Evolutionary conservation across 2,888 invertebrate species (phyloP), one percentile per base, ranked within the genome.

Genomic region (Drosophila fulvimacula): DNA sequence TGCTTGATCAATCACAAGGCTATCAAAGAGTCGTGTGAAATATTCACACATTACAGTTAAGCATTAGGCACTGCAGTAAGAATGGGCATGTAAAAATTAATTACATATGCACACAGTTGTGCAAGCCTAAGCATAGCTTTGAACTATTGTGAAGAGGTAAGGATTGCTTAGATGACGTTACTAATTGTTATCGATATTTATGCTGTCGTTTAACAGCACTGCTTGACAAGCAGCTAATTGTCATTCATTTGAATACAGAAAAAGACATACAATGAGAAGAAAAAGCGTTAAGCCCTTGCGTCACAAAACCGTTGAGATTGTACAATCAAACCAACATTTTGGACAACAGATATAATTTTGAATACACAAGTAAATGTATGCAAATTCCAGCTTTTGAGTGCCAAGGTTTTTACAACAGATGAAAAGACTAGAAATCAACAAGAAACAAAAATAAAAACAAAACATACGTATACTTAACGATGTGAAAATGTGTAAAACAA

Each of bases 401-500:
- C 59, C 83, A 83, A 87, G 83, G 83, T 53, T 70, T 68, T 84
- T 84, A 82, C 84, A 84, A 76, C 81, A 30, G 32, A 83, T 69
- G 32, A 83, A 71, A 74, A 55, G 51, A 32, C 55, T 19, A 41
- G 41, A 66, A 46, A 56, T 39, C 27, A 32, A 64, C 48, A 74
- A 53, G 53, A 55, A 41, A 55, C 10, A 55, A n/a, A 46, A 38
- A 27, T 59, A 71, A 24, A 69, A 46, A 38, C 32, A 61, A 71
- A 24, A 69, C 49, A 67, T 67, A 71, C 73, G 69, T 68, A 64
- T 48, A 62, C 48, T 82, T 85, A 83, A 87, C 87, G 82, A 83
- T 83, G 83, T 82, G 83, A 83, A 83, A 84, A 83, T 64, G 75
- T 78, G 67, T 39, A 57, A 75, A 59, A 83, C 82, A 83, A 83